Conservation (phyloP, 1,140 invertebrate species). For the Thereuonema tuberculata region DNA sequence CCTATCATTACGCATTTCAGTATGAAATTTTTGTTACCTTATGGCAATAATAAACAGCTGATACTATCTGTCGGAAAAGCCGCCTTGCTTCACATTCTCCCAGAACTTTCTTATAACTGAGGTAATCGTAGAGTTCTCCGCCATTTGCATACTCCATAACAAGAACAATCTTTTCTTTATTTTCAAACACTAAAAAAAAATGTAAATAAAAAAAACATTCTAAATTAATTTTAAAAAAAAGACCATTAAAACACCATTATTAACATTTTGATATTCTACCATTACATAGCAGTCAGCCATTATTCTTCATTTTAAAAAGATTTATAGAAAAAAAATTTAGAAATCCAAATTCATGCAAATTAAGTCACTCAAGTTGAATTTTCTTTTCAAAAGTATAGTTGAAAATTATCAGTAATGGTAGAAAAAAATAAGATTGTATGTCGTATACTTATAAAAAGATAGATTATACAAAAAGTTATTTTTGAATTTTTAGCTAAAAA, state of each 20-base stretch:
- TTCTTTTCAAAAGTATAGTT: background rate
- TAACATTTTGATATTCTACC: no score
- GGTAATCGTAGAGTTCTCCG: conserved; percentile 95
- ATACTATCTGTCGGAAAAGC: conserved; percentile 94
- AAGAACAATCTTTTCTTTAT: conserved; percentile 95
- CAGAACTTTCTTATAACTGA: conserved; percentile 81
- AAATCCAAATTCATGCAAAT: no score
- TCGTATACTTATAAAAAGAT: no score
- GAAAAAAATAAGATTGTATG: no score
- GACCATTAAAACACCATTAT: background rate
- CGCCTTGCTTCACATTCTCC: conserved; percentile 82
- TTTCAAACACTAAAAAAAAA: conserved; percentile 80
- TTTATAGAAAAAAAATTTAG: no score
- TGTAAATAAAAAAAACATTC: conserved; percentile 15
- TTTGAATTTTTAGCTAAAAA: no score
- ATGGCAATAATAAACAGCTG: conserved; percentile 96
- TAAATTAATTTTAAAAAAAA: conserved; percentile 5
- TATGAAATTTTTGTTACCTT: no score
- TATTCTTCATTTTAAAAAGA: no score
- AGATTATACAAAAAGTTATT: no score
- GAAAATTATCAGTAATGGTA: no score
- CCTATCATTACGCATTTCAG: no score
- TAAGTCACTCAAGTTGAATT: background rate
- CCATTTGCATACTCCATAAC: conserved; percentile 99
- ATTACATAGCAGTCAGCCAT: no score